phyloP scores from a whole-genome alignment of 1,140 invertebrate genomes.

The Drosophila repleta region DNA sequence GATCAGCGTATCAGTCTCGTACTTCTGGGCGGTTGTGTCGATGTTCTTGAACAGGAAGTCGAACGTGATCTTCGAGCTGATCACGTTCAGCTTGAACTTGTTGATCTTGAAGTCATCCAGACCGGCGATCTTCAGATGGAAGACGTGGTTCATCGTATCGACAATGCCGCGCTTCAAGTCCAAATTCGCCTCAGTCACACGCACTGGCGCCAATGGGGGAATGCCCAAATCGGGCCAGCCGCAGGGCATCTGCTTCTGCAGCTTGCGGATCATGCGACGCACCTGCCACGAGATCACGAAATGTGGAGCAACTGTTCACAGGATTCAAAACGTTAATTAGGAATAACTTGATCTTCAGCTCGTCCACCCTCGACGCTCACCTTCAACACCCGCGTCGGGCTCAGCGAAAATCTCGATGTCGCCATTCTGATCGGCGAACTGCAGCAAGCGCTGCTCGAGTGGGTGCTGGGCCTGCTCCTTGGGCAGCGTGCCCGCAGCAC shows the following conservation, averaged over 20 bases:
- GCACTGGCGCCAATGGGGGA: constrained; percentile 69
- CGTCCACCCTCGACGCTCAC: constrained; percentile 44
- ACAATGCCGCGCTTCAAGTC: constrained; percentile 67
- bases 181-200: constrained; percentile 59
- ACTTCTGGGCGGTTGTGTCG: constrained; percentile 65
- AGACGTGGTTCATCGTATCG: constrained; percentile 72
- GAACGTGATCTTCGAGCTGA: constrained; percentile 68
- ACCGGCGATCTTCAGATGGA: constrained; percentile 71
- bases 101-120: constrained; percentile 71
- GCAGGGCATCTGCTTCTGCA: constrained; percentile 77
- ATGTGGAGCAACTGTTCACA: constrained; percentile 56
- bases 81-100: constrained; percentile 73
- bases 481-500: constrained; percentile 66
- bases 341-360: no score
- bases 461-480: constrained; percentile 14
- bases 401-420: constrained; percentile 67
- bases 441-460: constrained; percentile 59
- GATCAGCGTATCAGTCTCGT: constrained; percentile 74
- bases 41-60: constrained; percentile 72
- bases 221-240: constrained; percentile 72
- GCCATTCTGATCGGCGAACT: constrained; percentile 62
- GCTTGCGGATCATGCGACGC: constrained; percentile 71
- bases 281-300: constrained; percentile 76
- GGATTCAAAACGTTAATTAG: not conserved
- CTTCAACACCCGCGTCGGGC: constrained; percentile 55